Evolutionary conservation across 92 coral and sea anemone genomes (phyloP).

Genomic region (Siderastrea radians): DNA sequence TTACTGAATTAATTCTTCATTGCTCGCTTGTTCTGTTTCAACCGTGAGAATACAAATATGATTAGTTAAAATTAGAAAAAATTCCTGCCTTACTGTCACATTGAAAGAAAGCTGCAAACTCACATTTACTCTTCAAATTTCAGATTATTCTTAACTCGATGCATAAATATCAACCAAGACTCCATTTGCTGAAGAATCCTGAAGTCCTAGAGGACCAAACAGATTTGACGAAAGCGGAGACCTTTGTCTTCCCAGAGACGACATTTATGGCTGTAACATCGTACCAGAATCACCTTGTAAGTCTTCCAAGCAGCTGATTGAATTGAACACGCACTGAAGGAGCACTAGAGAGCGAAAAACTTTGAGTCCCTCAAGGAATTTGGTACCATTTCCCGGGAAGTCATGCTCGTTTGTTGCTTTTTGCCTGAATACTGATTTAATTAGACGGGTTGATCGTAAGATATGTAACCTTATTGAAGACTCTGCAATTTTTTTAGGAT

Average conservation of each 20-base stretch:
- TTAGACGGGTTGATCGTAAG: too few species aligned
- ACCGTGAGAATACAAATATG: too few species aligned
- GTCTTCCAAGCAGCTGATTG: neutral
- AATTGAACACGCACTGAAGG: neutral
- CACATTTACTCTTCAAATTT: neutral
- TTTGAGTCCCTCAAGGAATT: too few species aligned
- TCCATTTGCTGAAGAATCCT: conserved; percentile 77
- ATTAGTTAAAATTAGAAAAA: too few species aligned
- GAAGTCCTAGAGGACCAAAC: conserved; percentile 46
- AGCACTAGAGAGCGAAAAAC: neutral
- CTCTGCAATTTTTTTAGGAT: too few species aligned
- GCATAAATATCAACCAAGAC: conserved; percentile 94
- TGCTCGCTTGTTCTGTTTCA: too few species aligned
- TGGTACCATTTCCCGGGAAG: too few species aligned
- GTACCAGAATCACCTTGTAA: conserved; percentile 89
- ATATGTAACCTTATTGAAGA: too few species aligned
- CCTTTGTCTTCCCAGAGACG: conserved; percentile 88
- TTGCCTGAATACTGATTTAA: too few species aligned
- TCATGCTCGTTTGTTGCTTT: too few species aligned
- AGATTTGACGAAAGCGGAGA: conserved; percentile 73
- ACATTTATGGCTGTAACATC: conserved; percentile 94
- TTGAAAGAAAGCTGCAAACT: neutral
- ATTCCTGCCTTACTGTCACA: too few species aligned
- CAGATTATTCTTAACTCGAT: conserved; percentile 88
- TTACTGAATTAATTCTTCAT: too few species aligned